Base-by-base conservation (phyloP, 2,888 invertebrate genomes). In the Ochlodes sylvanus region DNA sequence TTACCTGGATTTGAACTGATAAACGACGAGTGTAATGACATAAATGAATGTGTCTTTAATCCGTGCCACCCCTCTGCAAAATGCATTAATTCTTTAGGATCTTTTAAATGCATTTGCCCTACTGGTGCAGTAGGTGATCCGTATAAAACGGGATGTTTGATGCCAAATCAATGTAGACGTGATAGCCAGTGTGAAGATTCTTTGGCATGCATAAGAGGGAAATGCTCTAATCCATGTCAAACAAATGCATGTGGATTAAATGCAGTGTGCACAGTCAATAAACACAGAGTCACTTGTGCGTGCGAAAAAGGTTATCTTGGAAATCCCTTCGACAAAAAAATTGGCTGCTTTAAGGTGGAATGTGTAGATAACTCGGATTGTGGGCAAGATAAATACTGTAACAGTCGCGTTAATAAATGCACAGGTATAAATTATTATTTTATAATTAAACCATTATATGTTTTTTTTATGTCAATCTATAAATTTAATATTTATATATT, bases 261-360 rank as follows among this genome's bases (percentile, higher is more conserved):
- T 82, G 97, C 98, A 0, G 77, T 95, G 50, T 98, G 98, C 80
- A 94, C 95, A 42, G 96, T 96, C 0, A 91, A 94, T 21, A 95
- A 96, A 71, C 98, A 98, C 78, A 94, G 85, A 79, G 95, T 97
- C 0, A 89, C 95, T 21, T 98, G 98, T 80, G 93, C 94, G 42
- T 98, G 98, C 83, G 96, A 97, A 47, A 94, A 96, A 69, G 98
- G 98, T 19, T 96, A 96, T 82, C 92, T 98, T 38, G 98, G 98
- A 9, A 97, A 98, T 89, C 96, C 97, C 5, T 94, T 94, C 66
- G 97, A 97, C 79, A 91, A 93, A 64, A 94, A 94, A 62, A 94
- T 97, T 63, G 98, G 98, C 42, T 98, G 98, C 80, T 98, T 97
- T 84, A 97, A 96, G 88, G 98, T 98, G 2, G 98, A 98, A 88